Evolutionary conservation across 2,888 invertebrate genomes (phyloP).

Genomic region (Vesta saturnalis): DNA sequence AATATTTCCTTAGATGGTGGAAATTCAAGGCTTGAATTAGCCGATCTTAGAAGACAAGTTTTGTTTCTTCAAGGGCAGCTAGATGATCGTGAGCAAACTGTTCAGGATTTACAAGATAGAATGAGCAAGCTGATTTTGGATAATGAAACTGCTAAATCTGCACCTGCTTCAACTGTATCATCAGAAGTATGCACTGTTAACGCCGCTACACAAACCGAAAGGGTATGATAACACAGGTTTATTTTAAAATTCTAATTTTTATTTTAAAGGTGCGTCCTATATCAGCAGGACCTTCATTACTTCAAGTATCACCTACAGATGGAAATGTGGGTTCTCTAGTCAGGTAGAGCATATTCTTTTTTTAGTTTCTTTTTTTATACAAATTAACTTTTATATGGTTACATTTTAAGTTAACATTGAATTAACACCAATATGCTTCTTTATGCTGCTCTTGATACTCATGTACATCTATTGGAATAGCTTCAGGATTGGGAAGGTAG

Average conservation of each 20-base stretch:
- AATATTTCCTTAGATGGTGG: slow-evolving; percentile 59
- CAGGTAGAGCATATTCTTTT: slow-evolving; percentile 60
- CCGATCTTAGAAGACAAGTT: slow-evolving; percentile 84
- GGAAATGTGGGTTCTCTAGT: slow-evolving; percentile 66
- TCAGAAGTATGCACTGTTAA: slow-evolving; percentile 73
- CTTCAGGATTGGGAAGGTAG: slow-evolving; percentile 83
- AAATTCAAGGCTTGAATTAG: slow-evolving; percentile 70
- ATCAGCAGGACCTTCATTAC: slow-evolving; percentile 67
- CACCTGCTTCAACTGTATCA: slow-evolving; percentile 57
- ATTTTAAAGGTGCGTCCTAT: slow-evolving; percentile 66
- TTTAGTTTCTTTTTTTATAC: neutral
- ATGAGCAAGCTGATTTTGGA: slow-evolving; percentile 66
- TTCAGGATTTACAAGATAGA: slow-evolving; percentile 81
- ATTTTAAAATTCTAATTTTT: slow-evolving; percentile 13
- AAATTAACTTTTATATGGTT: neutral
- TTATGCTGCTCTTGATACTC: slow-evolving; percentile 52
- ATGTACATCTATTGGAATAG: slow-evolving; percentile 59
- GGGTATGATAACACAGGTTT: slow-evolving; percentile 65
- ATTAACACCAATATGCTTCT: slow-evolving; percentile 40
- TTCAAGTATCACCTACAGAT: slow-evolving; percentile 65
- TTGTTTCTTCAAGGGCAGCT: slow-evolving; percentile 87
- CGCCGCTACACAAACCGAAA: slow-evolving; percentile 87
- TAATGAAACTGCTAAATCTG: slow-evolving; percentile 62
- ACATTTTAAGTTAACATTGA: slow-evolving; percentile 27
- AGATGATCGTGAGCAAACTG: slow-evolving; percentile 86